Base-by-base conservation (phyloP, 1,140 invertebrate genomes). In the Drosophila lacertosa region DNA sequence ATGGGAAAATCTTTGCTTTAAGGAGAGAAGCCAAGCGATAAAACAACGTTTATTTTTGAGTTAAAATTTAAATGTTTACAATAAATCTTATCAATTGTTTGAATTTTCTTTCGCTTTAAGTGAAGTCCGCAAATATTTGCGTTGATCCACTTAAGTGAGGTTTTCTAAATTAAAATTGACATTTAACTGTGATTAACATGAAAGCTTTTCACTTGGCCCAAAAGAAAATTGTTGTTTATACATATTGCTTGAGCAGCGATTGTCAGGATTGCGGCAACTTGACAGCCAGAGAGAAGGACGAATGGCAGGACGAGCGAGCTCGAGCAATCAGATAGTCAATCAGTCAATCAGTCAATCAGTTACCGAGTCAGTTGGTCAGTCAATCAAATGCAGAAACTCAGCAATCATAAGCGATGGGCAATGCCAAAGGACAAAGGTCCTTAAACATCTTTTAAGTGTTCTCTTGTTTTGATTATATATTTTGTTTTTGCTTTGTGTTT, bases 151-250 rank as follows among this genome's bases (percentile, higher is more conserved):
- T 64, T 48, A 44, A 44, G 54, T 45, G 20, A 50, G 62, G 62
- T 57, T 55, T 58, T 47, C 57, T 82, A 77, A 79, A 82, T 82
- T 74, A 82, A 77, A 82, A 83, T 60, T 82, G 78, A 82, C 78
- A 82, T 80, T 82, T 83, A 75, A 75, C 71, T 83, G 71, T 62
- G 74, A 82, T 82, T 71, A 82, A 74, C 79, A 63, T 40, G 48
- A 82, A 82, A 83, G 79, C 79, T 83, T 83, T 82, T 82, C 64
- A 68, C 65, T 62, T 44, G 55, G 54, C 64, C 59, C 33, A 20
- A 29, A 16, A 53, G 57, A 11, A 62, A 68, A 62, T 57, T 42
- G 57, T 68, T 66, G 44, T 66, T 50, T 55, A 20, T 40, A 3
- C 15, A 40, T 40, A 22, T 53, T 57, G 62, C 51, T 55, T 57